Percentiles rank a stretch among this genome's conserved stretches.
phyloP scores from a whole-genome alignment of 2,888 invertebrate species.

The Andricus curvator region DNA sequence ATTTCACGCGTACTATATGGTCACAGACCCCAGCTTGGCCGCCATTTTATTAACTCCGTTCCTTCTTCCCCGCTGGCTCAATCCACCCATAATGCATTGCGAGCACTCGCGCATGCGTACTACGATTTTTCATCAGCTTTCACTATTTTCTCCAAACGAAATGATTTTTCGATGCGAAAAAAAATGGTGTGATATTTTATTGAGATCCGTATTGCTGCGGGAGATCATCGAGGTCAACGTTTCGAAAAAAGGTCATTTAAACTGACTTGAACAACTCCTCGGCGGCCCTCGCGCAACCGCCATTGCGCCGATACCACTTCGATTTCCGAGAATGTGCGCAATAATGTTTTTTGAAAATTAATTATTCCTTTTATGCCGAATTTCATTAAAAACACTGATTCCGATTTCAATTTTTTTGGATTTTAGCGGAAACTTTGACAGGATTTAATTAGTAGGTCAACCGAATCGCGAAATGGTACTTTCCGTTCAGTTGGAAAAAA shows the following conservation, averaged over 20 bases:
- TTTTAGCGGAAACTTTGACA: neutral
- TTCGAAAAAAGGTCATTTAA: neutral
- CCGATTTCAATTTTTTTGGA: neutral
- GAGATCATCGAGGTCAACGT: neutral
- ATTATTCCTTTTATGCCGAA: neutral
- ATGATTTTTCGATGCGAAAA: neutral
- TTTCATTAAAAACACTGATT: neutral
- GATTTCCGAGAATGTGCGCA: constrained; percentile 58
- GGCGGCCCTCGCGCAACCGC: constrained; percentile 57
- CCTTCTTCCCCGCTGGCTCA: constrained; percentile 56
- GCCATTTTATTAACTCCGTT: constrained; percentile 77
- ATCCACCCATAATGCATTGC: constrained; percentile 71
- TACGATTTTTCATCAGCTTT: neutral
- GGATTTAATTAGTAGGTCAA: neutral
- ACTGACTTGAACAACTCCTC: neutral
- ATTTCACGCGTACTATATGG: constrained; percentile 75
- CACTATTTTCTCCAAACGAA: neutral
- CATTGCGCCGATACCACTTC: constrained; percentile 60
- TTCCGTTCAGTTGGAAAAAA: neutral
- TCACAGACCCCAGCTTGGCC: constrained; percentile 71
- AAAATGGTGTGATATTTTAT: neutral
- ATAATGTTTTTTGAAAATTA: constrained; percentile 44
- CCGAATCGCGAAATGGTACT: neutral
- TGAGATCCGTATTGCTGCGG: neutral
- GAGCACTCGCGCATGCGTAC: constrained; percentile 41